Base-by-base conservation (phyloP, 1,140 invertebrate species). In the Aplysia californica region DNA sequence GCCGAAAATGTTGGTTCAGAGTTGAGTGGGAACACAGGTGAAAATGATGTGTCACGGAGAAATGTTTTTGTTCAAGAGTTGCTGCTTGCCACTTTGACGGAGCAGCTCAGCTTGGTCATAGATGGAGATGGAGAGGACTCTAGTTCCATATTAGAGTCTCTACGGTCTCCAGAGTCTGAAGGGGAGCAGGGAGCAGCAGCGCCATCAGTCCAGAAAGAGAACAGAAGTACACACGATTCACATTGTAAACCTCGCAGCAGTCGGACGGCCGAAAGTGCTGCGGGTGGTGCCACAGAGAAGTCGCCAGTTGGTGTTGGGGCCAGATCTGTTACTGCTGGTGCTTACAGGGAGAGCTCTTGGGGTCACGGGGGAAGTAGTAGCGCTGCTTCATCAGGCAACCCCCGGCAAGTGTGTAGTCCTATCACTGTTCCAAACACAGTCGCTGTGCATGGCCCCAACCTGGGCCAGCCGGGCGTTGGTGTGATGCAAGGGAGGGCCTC, bases 1-100 rank as follows among this genome's bases (percentile, higher is more conserved):
- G 75, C 59, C 26, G 79, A 80, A n/a, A 58, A 44, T 31, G 6
- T 56, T 55, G 82, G 92, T 64, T 90, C 91, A 31, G 93, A 93
- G 79, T 84, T 88, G 10, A 91, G 92, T 79, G 83, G 91, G 64
- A 91, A 93, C 82, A 89, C 85, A 65, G 87, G 91, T 78, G 93
- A 93, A 81, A 89, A 91, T 76, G 92, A 93, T 78, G 91, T 91
- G 81, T 92, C 92, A 71, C 93, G 94, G 85, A 91, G 92, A 78
- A 93, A 93, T 85, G 83, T 94, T 23, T 94, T 94, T 90, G 91
- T 93, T 64, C 92, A 93, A 82, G 93, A 94, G 89, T 86, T 94
- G 67, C 89, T 94, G 39, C 88, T 94, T 70, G 91, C 92, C 38
- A 92, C 93, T 36, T 87, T 94, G 82, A 91, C 91, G 44, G 87